Conservation (phyloP, 1,140 invertebrate genomes). For the Caerostris extrusa region DNA sequence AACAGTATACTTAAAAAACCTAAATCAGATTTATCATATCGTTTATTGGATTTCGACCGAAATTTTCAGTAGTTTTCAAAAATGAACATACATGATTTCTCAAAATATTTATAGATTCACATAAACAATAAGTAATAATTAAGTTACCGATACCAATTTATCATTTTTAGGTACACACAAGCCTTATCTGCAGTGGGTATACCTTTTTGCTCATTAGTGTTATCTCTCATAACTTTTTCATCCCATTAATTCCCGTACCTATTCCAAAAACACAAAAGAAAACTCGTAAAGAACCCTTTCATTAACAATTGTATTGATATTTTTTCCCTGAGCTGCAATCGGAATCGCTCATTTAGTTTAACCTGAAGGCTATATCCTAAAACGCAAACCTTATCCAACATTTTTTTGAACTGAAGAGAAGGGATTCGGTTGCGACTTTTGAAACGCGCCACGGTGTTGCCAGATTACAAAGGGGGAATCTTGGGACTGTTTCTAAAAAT, state of each 20-base stretch:
- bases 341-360: not conserved
- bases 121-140: too few species aligned
- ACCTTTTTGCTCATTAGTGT: not conserved
- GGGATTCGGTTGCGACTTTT: not conserved
- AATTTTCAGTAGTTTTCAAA: too few species aligned
- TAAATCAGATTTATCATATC: too few species aligned
- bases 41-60: too few species aligned
- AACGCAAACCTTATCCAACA: not conserved
- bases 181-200: not conserved
- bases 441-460: not conserved
- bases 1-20: too few species aligned
- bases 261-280: not conserved
- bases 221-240: not conserved
- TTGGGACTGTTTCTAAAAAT: not conserved
- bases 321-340: not conserved
- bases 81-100: too few species aligned
- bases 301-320: not conserved
- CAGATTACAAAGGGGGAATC: not conserved
- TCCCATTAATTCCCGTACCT: not conserved
- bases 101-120: too few species aligned
- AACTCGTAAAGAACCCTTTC: not conserved
- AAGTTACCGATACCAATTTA: too few species aligned
- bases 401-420: not conserved
- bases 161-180: too few species aligned
- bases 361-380: not conserved